Base-by-base conservation (phyloP, 2,797 vertebrate genomes). In the Artibeus jamaicensis region DNA sequence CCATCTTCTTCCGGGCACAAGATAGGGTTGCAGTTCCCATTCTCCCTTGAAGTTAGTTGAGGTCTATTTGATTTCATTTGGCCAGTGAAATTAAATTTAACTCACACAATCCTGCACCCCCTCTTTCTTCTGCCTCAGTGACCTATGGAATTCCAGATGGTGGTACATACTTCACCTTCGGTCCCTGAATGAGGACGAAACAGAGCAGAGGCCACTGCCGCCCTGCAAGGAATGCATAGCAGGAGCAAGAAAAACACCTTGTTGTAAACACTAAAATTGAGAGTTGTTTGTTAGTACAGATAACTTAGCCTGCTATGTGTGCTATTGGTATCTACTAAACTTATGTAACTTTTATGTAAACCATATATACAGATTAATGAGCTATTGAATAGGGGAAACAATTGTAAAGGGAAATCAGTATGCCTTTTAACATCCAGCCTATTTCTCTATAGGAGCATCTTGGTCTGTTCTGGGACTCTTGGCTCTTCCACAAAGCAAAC, bases 401-500 rank as follows among this genome's bases (percentile, higher is more conserved):
- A 32, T 34, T 34, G 26, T 86, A 68, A 62, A 89, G 7, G 4
- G 5, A 48, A 78, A 67, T 48, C 59, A 65, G 34, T 44, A 62
- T 42, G 26, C 7, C 11, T 92, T 94, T 93, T 81, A 71, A 81
- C 29, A 15, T 21, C 21, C 46, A 24, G 12, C 16, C 26, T 73
- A 4, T 44, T 87, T n/a, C 77, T 94, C 29, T 22, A 1, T 59
- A 89, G 29, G 42, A 92, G 22, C 42, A 74, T 85, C 67, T 90
- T 22, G 67, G 44, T 46, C 39, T 83, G 22, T 68, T 62, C 76
- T 73, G 34, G 34, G 39, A 94, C 68, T 92, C 53, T 83, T 88
- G 59, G 82, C 53, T 92, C 24, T 88, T 94, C 34, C 68, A 22
- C 74, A 94, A 90, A 96, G 53, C 73, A 96, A 94, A 88, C 16